phyloP scores from a whole-genome alignment of 1,140 invertebrate genomes.

The Pseudomyrmex gracilis region DNA sequence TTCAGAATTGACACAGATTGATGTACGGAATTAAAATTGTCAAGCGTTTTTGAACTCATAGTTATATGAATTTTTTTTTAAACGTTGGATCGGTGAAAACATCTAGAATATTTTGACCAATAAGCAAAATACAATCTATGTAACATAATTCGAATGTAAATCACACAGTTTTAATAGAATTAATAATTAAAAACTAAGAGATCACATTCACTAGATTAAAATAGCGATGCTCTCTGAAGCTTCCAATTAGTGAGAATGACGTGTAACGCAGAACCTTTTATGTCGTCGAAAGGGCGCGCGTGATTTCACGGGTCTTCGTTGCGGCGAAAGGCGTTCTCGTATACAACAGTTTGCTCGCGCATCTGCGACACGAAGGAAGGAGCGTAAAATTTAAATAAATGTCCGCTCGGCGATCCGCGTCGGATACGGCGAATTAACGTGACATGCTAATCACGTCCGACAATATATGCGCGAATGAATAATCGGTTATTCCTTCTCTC shows the following conservation, averaged over 20 bases:
- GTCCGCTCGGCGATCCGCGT: slow-evolving; percentile 73
- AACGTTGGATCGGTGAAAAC: neutral
- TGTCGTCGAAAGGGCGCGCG: slow-evolving; percentile 61
- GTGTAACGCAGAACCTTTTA: slow-evolving; percentile 65
- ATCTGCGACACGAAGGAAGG: slow-evolving; percentile 77
- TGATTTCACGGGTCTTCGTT: slow-evolving; percentile 81
- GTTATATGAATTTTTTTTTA: neutral
- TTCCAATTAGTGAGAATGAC: slow-evolving; percentile 50
- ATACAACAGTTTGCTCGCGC: slow-evolving; percentile 36
- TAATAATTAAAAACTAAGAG: neutral
- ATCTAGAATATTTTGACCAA: neutral
- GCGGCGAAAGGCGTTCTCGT: slow-evolving; percentile 28
- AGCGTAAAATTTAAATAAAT: slow-evolving; percentile 85
- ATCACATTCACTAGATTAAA: neutral
- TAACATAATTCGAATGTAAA: too few species aligned
- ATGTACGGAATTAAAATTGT: too few species aligned
- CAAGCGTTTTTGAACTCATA: too few species aligned
- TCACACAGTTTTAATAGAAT: too few species aligned
- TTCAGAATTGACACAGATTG: too few species aligned
- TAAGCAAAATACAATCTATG: too few species aligned
- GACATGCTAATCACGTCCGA: slow-evolving; percentile 82
- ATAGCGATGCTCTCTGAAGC: neutral
- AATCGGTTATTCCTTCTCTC: slow-evolving; percentile 64
- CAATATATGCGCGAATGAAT: slow-evolving; percentile 71
- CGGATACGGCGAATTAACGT: slow-evolving; percentile 80